Percentiles rank a stretch among this genome's conserved stretches.
Conservation (phyloP, 1,140 invertebrate genomes). For the Diachasmimorpha longicaudata region DNA sequence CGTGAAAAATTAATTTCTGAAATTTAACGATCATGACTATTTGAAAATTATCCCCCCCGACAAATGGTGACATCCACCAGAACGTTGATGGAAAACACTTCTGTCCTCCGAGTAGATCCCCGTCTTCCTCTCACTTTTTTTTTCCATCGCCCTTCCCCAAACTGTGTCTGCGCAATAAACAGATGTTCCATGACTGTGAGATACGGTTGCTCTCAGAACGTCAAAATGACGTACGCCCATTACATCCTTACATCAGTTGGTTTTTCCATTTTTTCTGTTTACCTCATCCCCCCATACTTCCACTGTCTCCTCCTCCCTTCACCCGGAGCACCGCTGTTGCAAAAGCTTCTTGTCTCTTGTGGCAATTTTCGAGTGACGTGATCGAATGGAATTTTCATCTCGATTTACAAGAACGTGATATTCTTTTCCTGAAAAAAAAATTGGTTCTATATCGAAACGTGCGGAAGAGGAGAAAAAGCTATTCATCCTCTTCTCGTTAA, state of each 20-base stretch:
- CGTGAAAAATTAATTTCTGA: neutral
- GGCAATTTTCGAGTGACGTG: neutral
- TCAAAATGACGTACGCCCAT: constrained; percentile 3
- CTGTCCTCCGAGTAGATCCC: neutral
- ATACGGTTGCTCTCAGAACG: neutral
- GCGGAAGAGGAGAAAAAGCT: neutral
- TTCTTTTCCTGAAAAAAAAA: neutral
- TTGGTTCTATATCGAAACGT: neutral
- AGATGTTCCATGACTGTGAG: constrained; percentile 16
- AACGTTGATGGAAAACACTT: neutral
- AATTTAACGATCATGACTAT: neutral
- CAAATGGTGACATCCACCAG: neutral
- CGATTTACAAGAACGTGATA: constrained; percentile 14
- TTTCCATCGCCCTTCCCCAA: neutral
- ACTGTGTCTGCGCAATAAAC: neutral
- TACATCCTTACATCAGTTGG: constrained; percentile 12
- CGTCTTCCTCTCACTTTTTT: constrained; percentile 4
- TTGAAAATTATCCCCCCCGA: neutral
- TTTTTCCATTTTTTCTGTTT: neutral
- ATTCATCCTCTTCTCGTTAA: neutral
- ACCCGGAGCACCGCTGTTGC: no score
- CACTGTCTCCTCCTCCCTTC: no score
- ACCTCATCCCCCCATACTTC: neutral
- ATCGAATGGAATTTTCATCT: constrained; percentile 3
- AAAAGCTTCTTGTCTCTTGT: neutral